Base-by-base conservation (phyloP, 2,113 vertebrate species). In the Scopus umbretta region DNA sequence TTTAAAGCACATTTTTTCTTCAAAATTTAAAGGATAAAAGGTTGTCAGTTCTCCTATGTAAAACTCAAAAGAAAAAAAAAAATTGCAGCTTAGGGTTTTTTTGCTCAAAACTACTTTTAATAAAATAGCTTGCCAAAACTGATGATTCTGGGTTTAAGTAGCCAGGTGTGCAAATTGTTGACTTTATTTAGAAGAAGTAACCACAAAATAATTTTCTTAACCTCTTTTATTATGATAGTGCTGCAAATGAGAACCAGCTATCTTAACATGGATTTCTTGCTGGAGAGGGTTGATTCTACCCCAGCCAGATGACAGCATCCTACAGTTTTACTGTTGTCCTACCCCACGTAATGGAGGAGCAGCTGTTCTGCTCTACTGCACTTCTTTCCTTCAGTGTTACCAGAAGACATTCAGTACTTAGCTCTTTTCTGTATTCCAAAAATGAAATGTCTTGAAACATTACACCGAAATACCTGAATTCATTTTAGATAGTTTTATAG, bases 71-170 rank as follows among this genome's bases (percentile, higher is more conserved):
- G 27, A 78, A 95, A 88, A 72, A 55, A 74, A 58, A 50, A 29
- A 43, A 88, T 98, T 98, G 97, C 97, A 98, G 95, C 96, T 98
- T 98, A 97, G 16, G 13, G 40, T 40, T 87, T 59, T 86, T 56
- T 34, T 89, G 10, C 95, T 98, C 96, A 98, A 98, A 98, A 97
- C 96, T 98, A 96, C 97, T 58, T 98, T 98, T 38, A 52, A 55
- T 45, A 76, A 76, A 86, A 55, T 9, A 87, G 13, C 17, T 92
- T 84, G 42, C 25, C 42, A 66, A 82, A 92, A 36, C 11, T 29
- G 43, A 72, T 78, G 23, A 59, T 55, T 81, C 20, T 76, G 12
- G 3, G 6, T 34, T 88, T 84, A n/a, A 76, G 4, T 14, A 89
- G 25, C 38, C 56, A 61, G 25, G 27, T 55, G 20, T 62, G n/a